phyloP scores from a whole-genome alignment of 2,888 invertebrate species.

The Tanytarsus gracilentus region DNA sequence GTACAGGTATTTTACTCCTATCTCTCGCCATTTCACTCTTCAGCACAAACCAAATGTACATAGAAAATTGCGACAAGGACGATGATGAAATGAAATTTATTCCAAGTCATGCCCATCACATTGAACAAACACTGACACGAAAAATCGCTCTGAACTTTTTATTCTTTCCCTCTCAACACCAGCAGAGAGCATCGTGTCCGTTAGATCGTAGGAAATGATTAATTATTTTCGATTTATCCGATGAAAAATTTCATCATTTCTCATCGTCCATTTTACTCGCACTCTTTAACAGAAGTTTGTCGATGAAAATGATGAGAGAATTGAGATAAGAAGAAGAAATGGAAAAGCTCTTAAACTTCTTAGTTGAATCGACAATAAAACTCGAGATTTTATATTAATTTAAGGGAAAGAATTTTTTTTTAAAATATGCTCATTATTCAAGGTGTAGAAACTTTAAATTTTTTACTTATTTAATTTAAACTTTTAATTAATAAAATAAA shows the following conservation, averaged over 20 bases:
- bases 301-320: neutral
- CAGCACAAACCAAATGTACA: neutral
- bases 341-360: too few species aligned
- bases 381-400: too few species aligned
- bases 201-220: constrained; percentile 3
- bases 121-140: constrained; percentile 8
- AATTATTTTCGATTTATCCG: constrained; percentile 9
- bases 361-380: too few species aligned
- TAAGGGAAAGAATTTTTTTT: too few species aligned
- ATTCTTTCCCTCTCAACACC: neutral
- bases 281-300: neutral
- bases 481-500: too few species aligned
- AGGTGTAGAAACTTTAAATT: too few species aligned
- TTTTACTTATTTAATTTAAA: too few species aligned
- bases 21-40: neutral
- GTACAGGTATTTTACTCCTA: too few species aligned
- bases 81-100: too few species aligned
- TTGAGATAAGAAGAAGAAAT: neutral
- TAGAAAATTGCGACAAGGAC: too few species aligned
- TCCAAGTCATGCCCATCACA: constrained; percentile 1
- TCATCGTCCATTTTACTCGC: neutral
- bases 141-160: neutral
- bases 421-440: too few species aligned
- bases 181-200: neutral
- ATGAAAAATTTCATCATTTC: constrained; percentile 7